A percentile compares a stretch with the other conserved stretches of the same genome.
Evolutionary conservation across 2,113 vertebrate genomes (phyloP).

Genomic region (Propithecus coquereli): DNA sequence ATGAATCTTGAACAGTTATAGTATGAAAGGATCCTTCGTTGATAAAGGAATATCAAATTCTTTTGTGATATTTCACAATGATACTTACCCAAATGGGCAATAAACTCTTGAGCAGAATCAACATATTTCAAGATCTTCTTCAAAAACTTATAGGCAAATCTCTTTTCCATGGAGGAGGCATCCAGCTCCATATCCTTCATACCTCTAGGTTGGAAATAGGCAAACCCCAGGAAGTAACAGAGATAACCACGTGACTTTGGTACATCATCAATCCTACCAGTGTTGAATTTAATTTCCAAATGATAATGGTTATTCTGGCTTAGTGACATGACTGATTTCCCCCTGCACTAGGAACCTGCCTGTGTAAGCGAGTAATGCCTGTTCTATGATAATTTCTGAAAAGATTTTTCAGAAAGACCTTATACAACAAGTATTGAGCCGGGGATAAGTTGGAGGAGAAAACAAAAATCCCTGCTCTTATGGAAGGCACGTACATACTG

Average conservation of each 20-base stretch:
- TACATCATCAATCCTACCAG: not conserved
- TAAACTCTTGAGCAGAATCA: slow-evolving; percentile 97
- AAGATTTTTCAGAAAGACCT: not conserved
- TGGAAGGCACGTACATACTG: not conserved
- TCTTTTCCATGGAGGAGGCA: slow-evolving; percentile 97
- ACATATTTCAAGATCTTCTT: slow-evolving; percentile 98
- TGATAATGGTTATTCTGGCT: not conserved
- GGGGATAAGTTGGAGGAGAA: not conserved
- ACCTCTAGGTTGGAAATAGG: slow-evolving; percentile 82
- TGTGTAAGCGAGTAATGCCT: not conserved
- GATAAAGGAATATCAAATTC: not conserved
- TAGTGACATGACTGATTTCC: not conserved
- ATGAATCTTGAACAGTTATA: not conserved
- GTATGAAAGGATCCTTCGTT: not conserved
- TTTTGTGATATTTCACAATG: not conserved
- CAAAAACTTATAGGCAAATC: slow-evolving; percentile 97
- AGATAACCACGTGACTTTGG: not conserved
- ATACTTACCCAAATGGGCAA: slow-evolving; percentile 93
- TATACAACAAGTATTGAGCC: not conserved
- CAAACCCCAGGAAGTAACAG: slow-evolving; percentile 15
- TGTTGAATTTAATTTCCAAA: not conserved
- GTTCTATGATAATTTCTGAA: not conserved
- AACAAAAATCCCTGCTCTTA: not conserved
- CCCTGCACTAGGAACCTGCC: not conserved
- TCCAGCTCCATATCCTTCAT: slow-evolving; percentile 93